Base-by-base conservation (phyloP, 2,888 invertebrate species). In the Yponomeuta malinellus region DNA sequence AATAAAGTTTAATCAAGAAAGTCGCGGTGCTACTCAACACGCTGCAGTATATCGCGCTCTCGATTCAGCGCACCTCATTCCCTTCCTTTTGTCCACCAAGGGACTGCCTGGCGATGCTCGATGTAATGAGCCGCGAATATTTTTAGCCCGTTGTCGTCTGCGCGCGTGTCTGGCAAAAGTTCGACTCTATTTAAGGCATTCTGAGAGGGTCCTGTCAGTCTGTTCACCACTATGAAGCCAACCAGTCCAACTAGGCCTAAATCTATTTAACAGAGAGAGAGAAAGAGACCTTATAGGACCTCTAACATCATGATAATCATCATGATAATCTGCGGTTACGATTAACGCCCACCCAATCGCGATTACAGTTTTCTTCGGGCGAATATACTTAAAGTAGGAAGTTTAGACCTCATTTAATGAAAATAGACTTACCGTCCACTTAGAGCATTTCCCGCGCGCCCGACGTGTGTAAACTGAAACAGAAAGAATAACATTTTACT, bases 401-500 rank as follows among this genome's bases (percentile, higher is more conserved):
- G 37, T 37, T 5, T 5, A 5, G 37, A 37, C 37, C 37, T 4
- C 37, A 4, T 37, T 37, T 1, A 4, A 37, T 2, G 37, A 37
- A 37, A 37, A 4, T 37, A 37, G 37, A 59, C 52, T 59, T 12
- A 59, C 52, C 52, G 52, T 59, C 52, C 52, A 15, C 15, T 59
- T 59, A 59, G 52, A 59, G 52, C 52, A 59, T 59, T 12, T 59
- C 52, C 3, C 52, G 52, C 52, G 52, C 3, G 52, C 52, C 4
- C 52, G 52, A 15, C 15, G 52, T 12, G 52, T 15, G 52, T 59
- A 59, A 59, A 59, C 52, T 59, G 52, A 59, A 59, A 59, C 52
- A 59, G 52, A 59, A 59, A 59, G 52, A 59, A 59, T 59, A 59
- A 59, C 15, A 59, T 59, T 59, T 59, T 59, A 59, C 52, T 15